Evolutionary conservation across 2,797 vertebrate genomes (phyloP).

Genomic region (Novumbra hubbsi): DNA sequence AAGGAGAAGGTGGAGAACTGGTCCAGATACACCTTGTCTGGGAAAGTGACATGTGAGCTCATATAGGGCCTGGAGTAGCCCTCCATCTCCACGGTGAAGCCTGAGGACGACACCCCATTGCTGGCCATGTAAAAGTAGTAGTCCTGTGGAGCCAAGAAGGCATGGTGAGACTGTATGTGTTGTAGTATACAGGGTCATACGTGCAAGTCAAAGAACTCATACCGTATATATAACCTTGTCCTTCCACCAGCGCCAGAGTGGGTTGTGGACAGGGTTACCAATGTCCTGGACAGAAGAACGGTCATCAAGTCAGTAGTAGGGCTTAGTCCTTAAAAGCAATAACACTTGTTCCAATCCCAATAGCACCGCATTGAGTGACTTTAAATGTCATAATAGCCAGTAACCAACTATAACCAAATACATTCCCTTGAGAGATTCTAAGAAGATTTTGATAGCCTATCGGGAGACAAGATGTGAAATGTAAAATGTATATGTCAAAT

Average conservation of each 20-base stretch:
- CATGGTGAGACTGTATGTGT: not conserved
- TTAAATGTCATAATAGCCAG: not conserved
- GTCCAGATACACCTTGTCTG: conserved; percentile 52
- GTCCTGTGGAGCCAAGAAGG: conserved; percentile 37
- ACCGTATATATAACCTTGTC: conserved; percentile 46
- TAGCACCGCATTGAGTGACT: not conserved
- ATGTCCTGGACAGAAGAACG: conserved; percentile 47
- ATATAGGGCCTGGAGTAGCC: conserved; percentile 51
- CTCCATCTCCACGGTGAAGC: conserved; percentile 50
- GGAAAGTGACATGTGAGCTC: conserved; percentile 17
- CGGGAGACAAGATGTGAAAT: no score
- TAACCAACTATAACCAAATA: not conserved
- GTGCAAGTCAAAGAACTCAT: not conserved
- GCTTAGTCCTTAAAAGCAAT: conserved; percentile 1
- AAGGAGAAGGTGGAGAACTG: conserved; percentile 47
- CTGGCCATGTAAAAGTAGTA: conserved; percentile 61
- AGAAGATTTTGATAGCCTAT: not conserved
- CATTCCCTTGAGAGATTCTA: not conserved
- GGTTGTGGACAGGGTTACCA: conserved; percentile 55
- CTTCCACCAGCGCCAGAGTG: conserved; percentile 63
- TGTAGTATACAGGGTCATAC: not conserved
- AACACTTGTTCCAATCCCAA: not conserved
- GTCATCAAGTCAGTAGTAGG: not conserved
- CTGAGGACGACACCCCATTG: conserved; percentile 27
- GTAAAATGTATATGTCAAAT: no score